Percentiles rank a stretch among this genome's conserved stretches.
These are phyloP conservation scores for Urocitellus parryii DNA, from an alignment of 2,113 vertebrate species.

Conservation along the genomic window DNA sequence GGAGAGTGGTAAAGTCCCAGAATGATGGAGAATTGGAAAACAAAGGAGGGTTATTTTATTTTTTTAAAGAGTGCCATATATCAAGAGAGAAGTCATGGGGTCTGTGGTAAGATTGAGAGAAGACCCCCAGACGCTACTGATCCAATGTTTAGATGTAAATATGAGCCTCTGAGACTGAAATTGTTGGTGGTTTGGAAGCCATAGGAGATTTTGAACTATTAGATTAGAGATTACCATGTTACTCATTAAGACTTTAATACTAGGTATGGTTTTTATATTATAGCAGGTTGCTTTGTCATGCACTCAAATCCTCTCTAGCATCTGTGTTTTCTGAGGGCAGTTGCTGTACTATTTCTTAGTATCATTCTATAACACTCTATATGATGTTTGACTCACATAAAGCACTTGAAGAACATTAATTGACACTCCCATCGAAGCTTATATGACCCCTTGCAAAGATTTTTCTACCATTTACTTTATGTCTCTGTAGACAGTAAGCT, in stretches of 20 bases:
- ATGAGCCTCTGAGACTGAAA: neutral
- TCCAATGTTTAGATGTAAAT: neutral
- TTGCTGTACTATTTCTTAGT: neutral
- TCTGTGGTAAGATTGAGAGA: neutral
- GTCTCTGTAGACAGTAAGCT: neutral
- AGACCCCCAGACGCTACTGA: neutral
- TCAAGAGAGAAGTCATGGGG: neutral
- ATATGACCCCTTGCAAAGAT: neutral
- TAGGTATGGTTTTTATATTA: neutral
- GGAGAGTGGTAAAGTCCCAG: too few species aligned
- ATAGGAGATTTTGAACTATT: neutral
- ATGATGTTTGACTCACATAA: neutral
- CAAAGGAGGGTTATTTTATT: neutral
- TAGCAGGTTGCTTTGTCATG: neutral
- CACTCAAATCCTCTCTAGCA: neutral
- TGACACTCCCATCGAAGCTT: neutral
- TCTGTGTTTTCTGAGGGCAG: neutral
- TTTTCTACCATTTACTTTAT: neutral
- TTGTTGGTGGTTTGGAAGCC: neutral
- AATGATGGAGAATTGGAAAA: too few species aligned
- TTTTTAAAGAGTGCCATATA: neutral
- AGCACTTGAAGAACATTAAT: neutral
- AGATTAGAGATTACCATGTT: neutral
- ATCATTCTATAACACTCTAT: neutral
- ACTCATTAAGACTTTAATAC: neutral